phyloP scores from a whole-genome alignment of 1,140 invertebrate genomes.

The Thereuonema tuberculata region DNA sequence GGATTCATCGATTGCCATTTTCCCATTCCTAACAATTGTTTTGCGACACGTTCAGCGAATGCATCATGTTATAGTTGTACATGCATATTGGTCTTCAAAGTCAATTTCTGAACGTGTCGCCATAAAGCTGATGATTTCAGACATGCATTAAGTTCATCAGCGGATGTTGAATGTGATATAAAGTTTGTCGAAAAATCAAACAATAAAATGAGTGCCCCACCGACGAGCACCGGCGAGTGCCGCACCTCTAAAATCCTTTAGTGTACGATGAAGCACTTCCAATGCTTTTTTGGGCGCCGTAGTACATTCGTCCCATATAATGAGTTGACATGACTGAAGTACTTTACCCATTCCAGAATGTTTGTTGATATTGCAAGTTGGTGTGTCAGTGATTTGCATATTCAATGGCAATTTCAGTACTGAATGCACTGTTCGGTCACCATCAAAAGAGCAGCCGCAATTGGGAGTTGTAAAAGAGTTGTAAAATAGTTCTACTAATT shows the following conservation, averaged over 20 bases:
- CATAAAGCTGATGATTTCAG: conserved; percentile 15
- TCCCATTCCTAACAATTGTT: conserved; percentile 30
- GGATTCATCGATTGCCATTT: conserved; percentile 25
- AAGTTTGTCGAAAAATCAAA: conserved; percentile 35
- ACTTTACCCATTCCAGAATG: conserved; percentile 18
- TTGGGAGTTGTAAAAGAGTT: too few relatives aligned
- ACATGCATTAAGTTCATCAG: conserved; percentile 18
- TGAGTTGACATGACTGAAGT: conserved; percentile 20
- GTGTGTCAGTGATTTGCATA: conserved; percentile 19
- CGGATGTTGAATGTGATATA: conserved; percentile 27
- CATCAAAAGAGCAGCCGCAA: conserved; percentile 38
- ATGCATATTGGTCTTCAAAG: conserved; percentile 31
- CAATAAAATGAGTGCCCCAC: conserved; percentile 28
- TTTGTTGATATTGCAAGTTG: conserved; percentile 29
- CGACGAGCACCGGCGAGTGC: conserved; percentile 23
- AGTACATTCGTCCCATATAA: conserved; percentile 17
- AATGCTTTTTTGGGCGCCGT: conserved; percentile 18
- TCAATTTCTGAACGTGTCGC: conserved; percentile 23
- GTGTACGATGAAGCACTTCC: conserved; percentile 24
- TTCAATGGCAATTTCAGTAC: conserved; percentile 34
- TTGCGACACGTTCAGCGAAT: conserved; percentile 27
- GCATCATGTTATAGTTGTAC: conserved; percentile 29
- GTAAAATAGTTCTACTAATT: too few relatives aligned
- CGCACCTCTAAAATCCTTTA: conserved; percentile 23
- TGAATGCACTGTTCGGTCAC: conserved; percentile 37